Percentiles rank a stretch among this genome's conserved stretches.
Conservation (phyloP, 2,888 invertebrate species). For the Machimus atricapillus region DNA sequence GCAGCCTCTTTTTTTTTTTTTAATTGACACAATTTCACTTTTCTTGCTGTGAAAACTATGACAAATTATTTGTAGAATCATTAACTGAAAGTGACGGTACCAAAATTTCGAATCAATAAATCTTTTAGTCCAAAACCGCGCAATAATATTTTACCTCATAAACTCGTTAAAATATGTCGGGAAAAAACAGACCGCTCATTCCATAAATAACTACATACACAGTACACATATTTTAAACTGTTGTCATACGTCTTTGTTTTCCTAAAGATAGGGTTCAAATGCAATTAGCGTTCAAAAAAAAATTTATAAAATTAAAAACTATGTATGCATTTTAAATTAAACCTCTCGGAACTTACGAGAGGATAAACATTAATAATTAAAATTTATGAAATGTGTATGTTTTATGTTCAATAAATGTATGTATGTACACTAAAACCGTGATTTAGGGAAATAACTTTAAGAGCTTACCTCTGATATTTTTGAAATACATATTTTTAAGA, state of each 20-base stretch:
- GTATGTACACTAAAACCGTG: too few relatives aligned
- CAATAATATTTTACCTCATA: not conserved
- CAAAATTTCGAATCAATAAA: not conserved
- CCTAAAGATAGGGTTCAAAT: not conserved
- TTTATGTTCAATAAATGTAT: too few relatives aligned
- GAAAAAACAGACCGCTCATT: not conserved
- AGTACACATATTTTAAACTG: not conserved
- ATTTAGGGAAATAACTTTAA: too few relatives aligned
- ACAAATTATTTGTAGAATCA: not conserved
- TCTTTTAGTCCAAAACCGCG: not conserved
- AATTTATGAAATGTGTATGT: too few relatives aligned
- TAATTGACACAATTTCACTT: not conserved
- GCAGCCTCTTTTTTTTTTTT: not conserved
- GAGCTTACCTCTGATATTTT: too few relatives aligned
- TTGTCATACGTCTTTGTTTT: not conserved
- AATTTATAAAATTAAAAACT: not conserved
- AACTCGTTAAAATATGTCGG: not conserved
- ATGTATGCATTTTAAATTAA: not conserved
- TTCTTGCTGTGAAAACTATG: not conserved
- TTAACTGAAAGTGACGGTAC: not conserved
- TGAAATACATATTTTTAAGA: too few relatives aligned
- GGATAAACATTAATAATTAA: too few relatives aligned
- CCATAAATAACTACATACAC: not conserved
- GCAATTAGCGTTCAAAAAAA: not conserved
- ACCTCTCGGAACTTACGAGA: not conserved